phyloP scores from a whole-genome alignment of 1,140 invertebrate species.

The Olivierus martensii region DNA sequence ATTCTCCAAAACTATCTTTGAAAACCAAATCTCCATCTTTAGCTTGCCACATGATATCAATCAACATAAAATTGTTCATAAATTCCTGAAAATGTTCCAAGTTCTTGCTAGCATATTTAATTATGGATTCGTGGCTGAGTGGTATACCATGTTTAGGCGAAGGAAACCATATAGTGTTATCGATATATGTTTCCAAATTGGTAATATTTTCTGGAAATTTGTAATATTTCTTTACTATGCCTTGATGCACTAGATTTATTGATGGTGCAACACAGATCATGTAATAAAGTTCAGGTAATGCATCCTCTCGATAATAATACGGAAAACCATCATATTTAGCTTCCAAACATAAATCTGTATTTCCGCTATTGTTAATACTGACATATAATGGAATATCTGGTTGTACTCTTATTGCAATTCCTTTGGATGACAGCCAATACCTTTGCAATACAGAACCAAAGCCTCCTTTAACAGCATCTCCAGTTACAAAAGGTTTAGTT shows the following conservation, averaged over 20 bases:
- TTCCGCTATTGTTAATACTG: slow-evolving; percentile 26
- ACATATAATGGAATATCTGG: slow-evolving; percentile 61
- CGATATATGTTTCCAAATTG: not conserved
- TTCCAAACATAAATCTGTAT: slow-evolving; percentile 45
- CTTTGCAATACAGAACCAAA: slow-evolving; percentile 66
- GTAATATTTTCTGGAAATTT: not conserved
- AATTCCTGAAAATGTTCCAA: slow-evolving; percentile 26
- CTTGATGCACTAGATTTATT: slow-evolving; percentile 57
- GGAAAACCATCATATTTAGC: slow-evolving; percentile 47
- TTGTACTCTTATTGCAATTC: slow-evolving; percentile 59
- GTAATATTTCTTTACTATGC: slow-evolving; percentile 33
- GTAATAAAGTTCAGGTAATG: slow-evolving; percentile 56
- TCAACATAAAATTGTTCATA: slow-evolving; percentile 30
- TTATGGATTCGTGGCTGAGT: slow-evolving; percentile 14
- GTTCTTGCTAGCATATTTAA: slow-evolving; percentile 25
- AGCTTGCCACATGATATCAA: slow-evolving; percentile 37
- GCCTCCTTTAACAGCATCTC: slow-evolving; percentile 33
- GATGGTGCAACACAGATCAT: slow-evolving; percentile 66
- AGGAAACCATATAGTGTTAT: slow-evolving; percentile 4
- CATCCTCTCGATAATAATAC: slow-evolving; percentile 54
- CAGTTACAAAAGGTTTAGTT: slow-evolving; percentile 59
- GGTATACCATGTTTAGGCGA: slow-evolving; percentile 1
- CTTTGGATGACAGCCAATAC: slow-evolving; percentile 71
- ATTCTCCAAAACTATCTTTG: slow-evolving; percentile 47
- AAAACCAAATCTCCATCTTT: slow-evolving; percentile 37